A percentile compares a stretch with the other conserved stretches of the same genome.
These are phyloP conservation scores for Candidula unifasciata DNA, from an alignment of 2,888 invertebrate species.

Conservation along the genomic window DNA sequence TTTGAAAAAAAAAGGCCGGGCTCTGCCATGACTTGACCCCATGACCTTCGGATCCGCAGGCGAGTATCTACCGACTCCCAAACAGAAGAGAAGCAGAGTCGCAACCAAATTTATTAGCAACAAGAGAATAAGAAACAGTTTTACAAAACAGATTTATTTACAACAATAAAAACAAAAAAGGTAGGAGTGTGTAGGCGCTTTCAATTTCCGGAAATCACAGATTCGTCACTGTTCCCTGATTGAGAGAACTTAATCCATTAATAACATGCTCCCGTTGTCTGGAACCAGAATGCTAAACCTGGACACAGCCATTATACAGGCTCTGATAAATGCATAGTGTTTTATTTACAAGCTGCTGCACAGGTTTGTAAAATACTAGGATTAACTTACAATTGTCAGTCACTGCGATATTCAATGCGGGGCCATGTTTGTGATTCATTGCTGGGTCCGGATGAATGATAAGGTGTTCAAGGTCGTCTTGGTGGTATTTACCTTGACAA, in stretches of 20 bases:
- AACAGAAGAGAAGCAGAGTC: not conserved
- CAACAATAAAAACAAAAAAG: not conserved
- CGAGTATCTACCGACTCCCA: too few species aligned
- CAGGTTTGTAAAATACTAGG: not conserved
- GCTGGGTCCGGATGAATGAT: not conserved
- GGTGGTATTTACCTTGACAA: not conserved
- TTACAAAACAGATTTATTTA: slow-evolving; percentile 4
- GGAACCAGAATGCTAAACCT: not conserved
- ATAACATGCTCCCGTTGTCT: not conserved
- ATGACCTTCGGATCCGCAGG: too few species aligned
- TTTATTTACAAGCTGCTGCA: not conserved
- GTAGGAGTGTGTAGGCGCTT: not conserved
- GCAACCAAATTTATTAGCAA: not conserved
- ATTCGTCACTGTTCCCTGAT: not conserved
- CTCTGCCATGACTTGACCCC: too few species aligned
- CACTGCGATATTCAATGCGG: not conserved
- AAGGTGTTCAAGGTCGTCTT: not conserved
- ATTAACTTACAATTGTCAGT: not conserved
- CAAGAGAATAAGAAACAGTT: not conserved
- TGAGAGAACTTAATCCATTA: slow-evolving; percentile 1
- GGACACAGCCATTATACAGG: not conserved
- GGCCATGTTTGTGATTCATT: not conserved
- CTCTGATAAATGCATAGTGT: not conserved
- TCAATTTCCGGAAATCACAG: not conserved
- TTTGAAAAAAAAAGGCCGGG: too few species aligned